These are phyloP conservation scores for Congeria kusceri DNA, from an alignment of 2,888 invertebrate species.

Conservation along the genomic window DNA sequence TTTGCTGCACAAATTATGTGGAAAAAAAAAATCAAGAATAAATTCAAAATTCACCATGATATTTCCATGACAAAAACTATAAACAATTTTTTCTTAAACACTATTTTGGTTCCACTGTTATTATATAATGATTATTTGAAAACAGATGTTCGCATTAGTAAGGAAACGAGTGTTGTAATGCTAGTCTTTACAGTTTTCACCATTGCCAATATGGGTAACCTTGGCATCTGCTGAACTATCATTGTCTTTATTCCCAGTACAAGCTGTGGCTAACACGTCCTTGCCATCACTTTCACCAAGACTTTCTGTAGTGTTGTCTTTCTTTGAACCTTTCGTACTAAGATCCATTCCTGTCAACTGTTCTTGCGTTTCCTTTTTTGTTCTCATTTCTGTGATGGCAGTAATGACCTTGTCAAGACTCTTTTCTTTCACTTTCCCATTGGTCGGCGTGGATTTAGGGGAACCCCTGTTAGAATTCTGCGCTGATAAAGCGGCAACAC, in stretches of 20 bases:
- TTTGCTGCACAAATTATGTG: no score
- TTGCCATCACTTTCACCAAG: background rate
- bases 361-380: conserved; percentile 58
- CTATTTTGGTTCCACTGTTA: background rate
- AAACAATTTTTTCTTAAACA: no score
- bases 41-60: no score
- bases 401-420: conserved; percentile 60
- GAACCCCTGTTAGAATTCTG: conserved; percentile 20
- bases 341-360: conserved; percentile 62
- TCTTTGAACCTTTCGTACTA: conserved; percentile 48
- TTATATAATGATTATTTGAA: background rate
- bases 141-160: no score
- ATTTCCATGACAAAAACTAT: no score
- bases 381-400: conserved; percentile 55
- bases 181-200: background rate
- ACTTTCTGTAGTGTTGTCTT: background rate
- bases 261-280: no score
- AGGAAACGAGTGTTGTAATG: no score
- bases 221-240: background rate
- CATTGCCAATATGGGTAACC: conserved; percentile 3
- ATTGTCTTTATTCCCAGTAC: no score
- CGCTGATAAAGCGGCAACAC: background rate
- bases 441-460: conserved; percentile 13
- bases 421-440: conserved; percentile 55
- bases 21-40: no score